A percentile compares a stretch with the other conserved stretches of the same genome.
phyloP scores from a whole-genome alignment of 2,797 vertebrate genomes.

The Aplochiton taeniatus region DNA sequence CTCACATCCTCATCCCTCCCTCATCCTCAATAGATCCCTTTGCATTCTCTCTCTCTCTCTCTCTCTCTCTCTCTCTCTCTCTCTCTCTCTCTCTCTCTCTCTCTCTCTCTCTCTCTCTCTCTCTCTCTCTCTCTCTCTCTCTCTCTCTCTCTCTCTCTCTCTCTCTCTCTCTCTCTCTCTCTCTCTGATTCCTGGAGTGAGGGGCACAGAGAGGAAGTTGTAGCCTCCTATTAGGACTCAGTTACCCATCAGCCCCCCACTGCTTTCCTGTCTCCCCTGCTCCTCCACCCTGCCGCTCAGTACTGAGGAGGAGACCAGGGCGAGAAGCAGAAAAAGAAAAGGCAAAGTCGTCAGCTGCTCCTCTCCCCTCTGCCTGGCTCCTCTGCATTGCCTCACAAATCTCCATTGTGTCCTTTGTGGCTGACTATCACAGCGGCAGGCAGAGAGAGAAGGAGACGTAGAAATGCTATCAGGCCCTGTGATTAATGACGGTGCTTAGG shows the following conservation, averaged over 20 bases:
- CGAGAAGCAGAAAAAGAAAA: conserved; percentile 62
- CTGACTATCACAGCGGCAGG: conserved; percentile 99
- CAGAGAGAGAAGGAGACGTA: conserved; percentile 99
- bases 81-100: background rate
- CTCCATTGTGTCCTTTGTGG: conserved; percentile 99
- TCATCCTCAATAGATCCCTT: background rate
- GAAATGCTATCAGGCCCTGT: conserved; percentile 99
- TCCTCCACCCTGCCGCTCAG: conserved; percentile 46
- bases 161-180: conserved; percentile 1
- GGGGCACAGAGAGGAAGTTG: conserved; percentile 63
- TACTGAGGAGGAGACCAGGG: conserved; percentile 49
- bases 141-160: conserved; percentile 23
- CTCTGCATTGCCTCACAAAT: conserved; percentile 99
- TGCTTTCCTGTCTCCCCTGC: conserved; percentile 22
- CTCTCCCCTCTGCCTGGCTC: conserved; percentile 88
- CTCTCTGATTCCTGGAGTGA: conserved; percentile 72
- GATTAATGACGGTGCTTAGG: conserved; percentile 99
- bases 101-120: background rate
- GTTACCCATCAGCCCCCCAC: conserved; percentile 16
- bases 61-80: background rate
- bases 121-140: background rate
- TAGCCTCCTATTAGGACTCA: conserved; percentile 75
- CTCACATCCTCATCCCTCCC: background rate
- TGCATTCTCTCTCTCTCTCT: background rate
- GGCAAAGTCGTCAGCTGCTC: conserved; percentile 72